A percentile compares a stretch with the other conserved stretches of the same genome.
phyloP scores from a whole-genome alignment of 2,113 vertebrate species.

The Micronisus gabar region DNA sequence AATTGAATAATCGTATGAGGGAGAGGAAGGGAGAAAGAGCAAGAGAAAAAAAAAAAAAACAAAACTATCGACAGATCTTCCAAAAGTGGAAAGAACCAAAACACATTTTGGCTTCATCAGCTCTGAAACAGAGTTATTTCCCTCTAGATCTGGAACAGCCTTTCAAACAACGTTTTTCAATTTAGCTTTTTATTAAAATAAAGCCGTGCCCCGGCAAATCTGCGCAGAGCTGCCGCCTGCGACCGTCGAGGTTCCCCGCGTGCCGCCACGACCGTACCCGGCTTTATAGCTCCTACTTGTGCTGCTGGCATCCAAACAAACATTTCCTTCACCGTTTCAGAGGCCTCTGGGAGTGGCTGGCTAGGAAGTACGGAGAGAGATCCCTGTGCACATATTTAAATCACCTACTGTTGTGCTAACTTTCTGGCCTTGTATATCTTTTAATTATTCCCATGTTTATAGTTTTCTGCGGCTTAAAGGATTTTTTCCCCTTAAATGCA shows the following conservation, averaged over 20 bases:
- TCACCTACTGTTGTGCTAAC: background rate
- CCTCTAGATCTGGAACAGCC: background rate
- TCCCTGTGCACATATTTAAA: background rate
- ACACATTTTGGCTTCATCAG: background rate
- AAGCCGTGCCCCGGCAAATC: background rate
- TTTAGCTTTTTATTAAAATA: background rate
- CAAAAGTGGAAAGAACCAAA: slow-evolving; percentile 5
- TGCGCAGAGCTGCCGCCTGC: background rate
- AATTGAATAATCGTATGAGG: slow-evolving; percentile 30
- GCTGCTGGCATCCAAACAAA: background rate
- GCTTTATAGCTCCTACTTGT: background rate
- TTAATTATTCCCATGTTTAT: background rate
- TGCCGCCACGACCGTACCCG: background rate
- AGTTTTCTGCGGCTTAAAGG: background rate
- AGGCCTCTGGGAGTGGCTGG: background rate
- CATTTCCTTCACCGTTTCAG: background rate
- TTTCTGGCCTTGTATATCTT: background rate
- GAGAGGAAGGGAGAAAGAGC: background rate
- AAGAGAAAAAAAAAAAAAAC: background rate
- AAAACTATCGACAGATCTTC: background rate
- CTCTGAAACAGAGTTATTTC: background rate
- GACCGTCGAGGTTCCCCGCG: background rate
- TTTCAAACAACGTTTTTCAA: background rate
- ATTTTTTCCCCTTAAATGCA: background rate
- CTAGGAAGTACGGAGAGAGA: background rate